A percentile compares a stretch with the other conserved stretches of the same genome.
Conservation (phyloP, 2,113 vertebrate species). For the Sorex fumeus region DNA sequence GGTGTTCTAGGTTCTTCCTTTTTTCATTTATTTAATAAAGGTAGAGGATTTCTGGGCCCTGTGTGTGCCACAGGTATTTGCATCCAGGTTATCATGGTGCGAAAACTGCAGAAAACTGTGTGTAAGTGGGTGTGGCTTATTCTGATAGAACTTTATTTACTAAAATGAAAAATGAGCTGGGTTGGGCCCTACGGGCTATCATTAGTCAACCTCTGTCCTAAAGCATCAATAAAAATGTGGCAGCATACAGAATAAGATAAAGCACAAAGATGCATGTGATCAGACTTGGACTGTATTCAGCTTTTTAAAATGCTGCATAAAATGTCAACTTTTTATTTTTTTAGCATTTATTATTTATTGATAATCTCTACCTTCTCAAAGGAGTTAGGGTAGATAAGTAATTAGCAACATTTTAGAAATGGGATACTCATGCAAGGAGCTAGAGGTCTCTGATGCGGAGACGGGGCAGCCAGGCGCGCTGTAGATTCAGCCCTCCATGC, state of each 20-base stretch:
- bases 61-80: neutral
- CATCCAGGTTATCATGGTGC: neutral
- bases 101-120: neutral
- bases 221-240: neutral
- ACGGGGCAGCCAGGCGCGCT: neutral
- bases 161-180: neutral
- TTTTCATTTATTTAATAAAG: neutral
- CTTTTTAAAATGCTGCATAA: neutral
- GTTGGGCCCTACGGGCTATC: neutral
- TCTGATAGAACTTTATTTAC: conserved; percentile 25
- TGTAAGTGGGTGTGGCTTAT: neutral
- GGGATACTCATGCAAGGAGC: neutral
- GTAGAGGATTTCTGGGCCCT: neutral
- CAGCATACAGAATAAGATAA: neutral
- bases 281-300: neutral
- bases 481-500: neutral
- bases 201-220: neutral
- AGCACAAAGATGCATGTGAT: neutral
- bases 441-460: neutral
- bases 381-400: too few species aligned
- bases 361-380: too few species aligned
- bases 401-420: neutral
- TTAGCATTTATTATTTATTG: too few species aligned
- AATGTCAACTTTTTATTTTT: neutral
- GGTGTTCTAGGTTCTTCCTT: neutral